These are phyloP conservation scores for Trididemnum miniatum DNA, from an alignment of 23 tunicate genomes.

Conservation along the genomic window DNA sequence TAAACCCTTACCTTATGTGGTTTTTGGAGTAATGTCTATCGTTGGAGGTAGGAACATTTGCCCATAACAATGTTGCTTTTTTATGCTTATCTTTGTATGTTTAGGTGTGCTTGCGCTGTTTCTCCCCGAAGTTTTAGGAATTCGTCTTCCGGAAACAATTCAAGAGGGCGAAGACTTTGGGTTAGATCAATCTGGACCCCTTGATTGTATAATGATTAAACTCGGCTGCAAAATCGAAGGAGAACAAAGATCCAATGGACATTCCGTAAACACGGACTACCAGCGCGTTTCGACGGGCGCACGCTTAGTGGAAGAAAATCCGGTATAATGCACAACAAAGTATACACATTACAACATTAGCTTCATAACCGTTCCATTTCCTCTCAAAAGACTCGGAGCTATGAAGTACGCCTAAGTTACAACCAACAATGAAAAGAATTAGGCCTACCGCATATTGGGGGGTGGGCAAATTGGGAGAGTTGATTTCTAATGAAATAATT, in stretches of 20 bases:
- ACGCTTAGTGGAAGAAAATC: too few relatives aligned
- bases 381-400: too few relatives aligned
- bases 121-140: slow-evolving; percentile 84
- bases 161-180: slow-evolving; percentile 92
- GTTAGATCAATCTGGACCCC: slow-evolving; percentile 43
- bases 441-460: too few relatives aligned
- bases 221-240: background rate
- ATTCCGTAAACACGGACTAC: too few relatives aligned
- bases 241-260: background rate
- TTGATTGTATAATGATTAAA: background rate
- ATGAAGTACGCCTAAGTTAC: too few relatives aligned
- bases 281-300: too few relatives aligned
- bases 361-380: too few relatives aligned
- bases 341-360: too few relatives aligned
- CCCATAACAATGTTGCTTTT: background rate
- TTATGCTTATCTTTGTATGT: slow-evolving; percentile 62
- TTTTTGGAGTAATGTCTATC: slow-evolving; percentile 73
- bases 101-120: slow-evolving; percentile 50
- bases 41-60: slow-evolving; percentile 59
- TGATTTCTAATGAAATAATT: too few relatives aligned
- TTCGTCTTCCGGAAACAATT: slow-evolving; percentile 72
- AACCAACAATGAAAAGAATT: too few relatives aligned
- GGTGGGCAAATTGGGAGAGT: too few relatives aligned
- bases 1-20: slow-evolving; percentile 76
- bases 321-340: too few relatives aligned